Percentiles rank a stretch among this genome's conserved stretches.
These are phyloP conservation scores for Sinonovacula constricta DNA, from an alignment of 1,140 invertebrate genomes.

Conservation along the genomic window DNA sequence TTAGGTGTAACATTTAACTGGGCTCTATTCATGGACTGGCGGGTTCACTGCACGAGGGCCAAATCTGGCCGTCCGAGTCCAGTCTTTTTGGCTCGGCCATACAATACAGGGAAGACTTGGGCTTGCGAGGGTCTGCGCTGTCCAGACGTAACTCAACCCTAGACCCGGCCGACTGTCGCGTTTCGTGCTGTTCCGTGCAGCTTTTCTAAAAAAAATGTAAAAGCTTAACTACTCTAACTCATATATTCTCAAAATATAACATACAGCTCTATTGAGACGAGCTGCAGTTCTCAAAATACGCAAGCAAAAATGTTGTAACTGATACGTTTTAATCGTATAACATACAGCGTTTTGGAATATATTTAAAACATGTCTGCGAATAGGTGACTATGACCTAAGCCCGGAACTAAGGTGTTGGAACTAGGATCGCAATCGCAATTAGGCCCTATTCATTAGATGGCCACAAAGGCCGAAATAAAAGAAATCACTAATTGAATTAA, in stretches of 20 bases:
- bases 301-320: background rate
- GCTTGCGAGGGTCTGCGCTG: background rate
- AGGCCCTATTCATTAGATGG: background rate
- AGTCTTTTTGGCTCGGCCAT: no score
- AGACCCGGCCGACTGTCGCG: background rate
- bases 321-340: background rate
- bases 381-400: no score
- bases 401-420: no score
- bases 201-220: no score
- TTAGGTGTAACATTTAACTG: slow-evolving; percentile 20
- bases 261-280: no score
- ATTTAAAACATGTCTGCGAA: background rate
- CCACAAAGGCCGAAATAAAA: background rate
- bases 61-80: no score
- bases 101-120: background rate
- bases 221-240: no score
- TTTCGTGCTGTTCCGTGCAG: background rate
- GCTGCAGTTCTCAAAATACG: no score
- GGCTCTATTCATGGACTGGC: background rate
- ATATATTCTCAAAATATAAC: no score
- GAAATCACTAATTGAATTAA: background rate
- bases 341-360: background rate
- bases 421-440: background rate
- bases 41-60: background rate
- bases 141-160: background rate